Evolutionary conservation across 2,888 invertebrate species (phyloP), one percentile per base, ranked within the genome.

Genomic region (Eulithis prunata): DNA sequence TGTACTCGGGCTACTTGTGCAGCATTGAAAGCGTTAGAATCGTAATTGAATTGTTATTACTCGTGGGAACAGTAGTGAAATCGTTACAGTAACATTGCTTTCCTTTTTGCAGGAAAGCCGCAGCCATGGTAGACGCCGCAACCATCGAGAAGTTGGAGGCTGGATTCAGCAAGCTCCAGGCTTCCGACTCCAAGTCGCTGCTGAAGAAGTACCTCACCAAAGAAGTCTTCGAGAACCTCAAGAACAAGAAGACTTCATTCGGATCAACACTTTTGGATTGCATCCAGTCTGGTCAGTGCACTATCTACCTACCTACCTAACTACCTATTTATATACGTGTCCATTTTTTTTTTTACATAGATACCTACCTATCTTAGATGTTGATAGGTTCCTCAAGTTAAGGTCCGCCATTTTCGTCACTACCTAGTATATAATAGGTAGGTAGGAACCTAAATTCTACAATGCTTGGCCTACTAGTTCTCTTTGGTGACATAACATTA

Each of bases 131-230:
- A 94, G 98, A 98, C 94, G 96, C 97, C 86, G 97, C 96, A 91
- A 96, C 96, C 86, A 92, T 97, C 87, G 97, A 98, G 90, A 98
- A 98, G 94, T 94, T 98, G 94, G 98, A 98, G 93, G 95, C 97
- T 89, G 98, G 97, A 83, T 98, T 94, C 94, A 95, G 96, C 95
- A 98, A 97, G 94, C 94, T 98, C 84, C 95, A 95, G 80, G 96
- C 94, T 78, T 97, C 97, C 71, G 97, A 98, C 93, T 98, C 98
- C 90, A 98, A 98, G 94, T 99, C 98, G 69, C 95, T 99, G 91
- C 94, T 99, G 94, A 99, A 99, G 95, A 99, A 99, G 93, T 97
- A 97, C 94, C 95, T 98, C 81, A 97, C 97, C 88, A 96, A 96
- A 94, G 97, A 98, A 84, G 94, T 98, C 69, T 98, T 98, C 91